Evolutionary conservation across 1,140 invertebrate genomes (phyloP).

Genomic region (Parapsyche elsis): DNA sequence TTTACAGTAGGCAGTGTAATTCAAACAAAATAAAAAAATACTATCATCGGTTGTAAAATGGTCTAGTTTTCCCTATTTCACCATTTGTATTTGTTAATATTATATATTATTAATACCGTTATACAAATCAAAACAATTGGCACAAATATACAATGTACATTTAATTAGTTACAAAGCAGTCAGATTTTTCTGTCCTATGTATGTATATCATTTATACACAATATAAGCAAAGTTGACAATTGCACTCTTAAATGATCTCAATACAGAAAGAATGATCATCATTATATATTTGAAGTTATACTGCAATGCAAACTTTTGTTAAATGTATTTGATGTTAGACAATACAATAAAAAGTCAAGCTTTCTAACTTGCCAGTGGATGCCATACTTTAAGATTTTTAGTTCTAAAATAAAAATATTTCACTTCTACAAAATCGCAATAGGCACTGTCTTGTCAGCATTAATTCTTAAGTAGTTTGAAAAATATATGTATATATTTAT

Average conservation of each 20-base stretch:
- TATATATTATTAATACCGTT: neutral
- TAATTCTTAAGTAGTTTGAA: constrained; percentile 16
- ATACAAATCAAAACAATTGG: neutral
- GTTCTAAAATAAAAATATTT: neutral
- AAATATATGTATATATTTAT: neutral
- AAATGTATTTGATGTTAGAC: no score
- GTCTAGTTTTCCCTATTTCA: no score
- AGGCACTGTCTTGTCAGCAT: constrained; percentile 22
- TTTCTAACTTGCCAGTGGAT: no score
- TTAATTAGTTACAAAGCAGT: neutral
- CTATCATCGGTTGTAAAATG: no score
- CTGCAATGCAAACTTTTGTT: no score
- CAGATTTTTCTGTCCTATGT: neutral
- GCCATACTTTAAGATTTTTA: neutral
- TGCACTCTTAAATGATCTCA: neutral
- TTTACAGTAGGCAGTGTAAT: no score
- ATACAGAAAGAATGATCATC: no score
- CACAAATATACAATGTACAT: constrained; percentile 1
- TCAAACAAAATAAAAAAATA: no score
- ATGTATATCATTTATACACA: neutral
- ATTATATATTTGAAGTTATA: no score
- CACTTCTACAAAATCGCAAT: neutral
- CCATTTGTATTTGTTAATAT: no score
- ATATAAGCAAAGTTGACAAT: neutral
- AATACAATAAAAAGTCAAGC: no score